These are phyloP conservation scores for Corbicula japonica DNA, from an alignment of 2,888 invertebrate species.

Conservation along the genomic window DNA sequence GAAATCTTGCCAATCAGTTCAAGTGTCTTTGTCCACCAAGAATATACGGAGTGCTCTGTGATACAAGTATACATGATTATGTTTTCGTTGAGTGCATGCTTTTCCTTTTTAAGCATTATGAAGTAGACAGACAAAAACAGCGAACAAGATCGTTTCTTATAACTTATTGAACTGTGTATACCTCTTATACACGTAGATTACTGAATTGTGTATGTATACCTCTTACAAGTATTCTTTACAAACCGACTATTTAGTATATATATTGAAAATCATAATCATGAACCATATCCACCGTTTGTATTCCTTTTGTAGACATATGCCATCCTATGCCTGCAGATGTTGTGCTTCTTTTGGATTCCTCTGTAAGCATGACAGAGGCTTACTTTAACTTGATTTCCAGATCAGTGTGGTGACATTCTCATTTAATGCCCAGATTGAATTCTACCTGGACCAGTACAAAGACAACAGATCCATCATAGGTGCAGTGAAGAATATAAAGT, in stretches of 20 bases:
- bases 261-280: no score
- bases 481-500: slow-evolving; percentile 25
- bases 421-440: slow-evolving; percentile 22
- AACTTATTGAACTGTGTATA: no score
- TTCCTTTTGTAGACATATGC: slow-evolving; percentile 29
- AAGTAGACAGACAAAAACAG: no score
- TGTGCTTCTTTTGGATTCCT: slow-evolving; percentile 48
- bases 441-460: slow-evolving; percentile 27
- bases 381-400: slow-evolving; percentile 37
- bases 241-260: no score
- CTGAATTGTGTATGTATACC: no score
- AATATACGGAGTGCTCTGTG: neutral
- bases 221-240: no score
- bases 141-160: no score
- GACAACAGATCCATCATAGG: slow-evolving; percentile 6
- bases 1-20: neutral
- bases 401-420: slow-evolving; percentile 44
- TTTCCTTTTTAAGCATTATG: no score
- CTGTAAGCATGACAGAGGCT: slow-evolving; percentile 40
- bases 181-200: no score
- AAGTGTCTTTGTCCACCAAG: neutral
- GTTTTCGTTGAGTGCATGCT: no score
- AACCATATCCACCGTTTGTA: neutral
- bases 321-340: slow-evolving; percentile 46
- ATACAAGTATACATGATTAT: slow-evolving; percentile 8